Evolutionary conservation across 2,797 vertebrate species (phyloP).

Genomic region (Triplophysa yarkandensis): DNA sequence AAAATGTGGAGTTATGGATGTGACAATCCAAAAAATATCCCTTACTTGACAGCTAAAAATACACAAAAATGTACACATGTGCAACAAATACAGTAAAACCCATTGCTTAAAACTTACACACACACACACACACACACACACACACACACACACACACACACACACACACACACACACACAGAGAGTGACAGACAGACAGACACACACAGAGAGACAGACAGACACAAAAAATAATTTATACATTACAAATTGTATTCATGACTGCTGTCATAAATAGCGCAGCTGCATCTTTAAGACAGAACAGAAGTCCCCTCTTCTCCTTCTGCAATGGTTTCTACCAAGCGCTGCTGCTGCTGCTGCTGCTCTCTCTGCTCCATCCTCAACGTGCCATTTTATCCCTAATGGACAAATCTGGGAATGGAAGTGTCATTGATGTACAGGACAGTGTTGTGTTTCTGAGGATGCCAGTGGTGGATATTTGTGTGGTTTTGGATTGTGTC

Average conservation of each 20-base stretch:
- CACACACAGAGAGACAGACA: too few relatives aligned
- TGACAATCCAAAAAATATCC: too few relatives aligned
- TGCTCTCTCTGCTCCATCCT: conserved; percentile 87
- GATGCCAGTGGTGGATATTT: conserved; percentile 67
- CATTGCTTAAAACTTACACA: too few relatives aligned
- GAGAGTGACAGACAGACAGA: too few relatives aligned
- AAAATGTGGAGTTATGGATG: too few relatives aligned
- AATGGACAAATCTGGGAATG: conserved; percentile 74
- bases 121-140: too few relatives aligned
- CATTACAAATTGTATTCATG: too few relatives aligned
- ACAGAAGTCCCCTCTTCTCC: conserved; percentile 74
- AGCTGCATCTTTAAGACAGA: conserved; percentile 91
- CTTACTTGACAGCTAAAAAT: too few relatives aligned
- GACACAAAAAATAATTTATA: neutral
- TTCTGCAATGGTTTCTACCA: conserved; percentile 91
- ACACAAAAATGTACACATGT: too few relatives aligned
- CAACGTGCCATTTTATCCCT: conserved; percentile 90
- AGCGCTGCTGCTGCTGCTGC: conserved; percentile 88
- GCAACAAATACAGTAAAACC: too few relatives aligned
- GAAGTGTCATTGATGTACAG: conserved; percentile 70
- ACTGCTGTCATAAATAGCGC: conserved; percentile 68
- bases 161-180: too few relatives aligned
- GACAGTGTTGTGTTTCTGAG: conserved; percentile 61
- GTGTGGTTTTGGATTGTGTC: conserved; percentile 62
- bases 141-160: too few relatives aligned